Evolutionary conservation across 2,888 invertebrate genomes (phyloP), one percentile per base, ranked within the genome.

Genomic region (Lagria hirta): DNA sequence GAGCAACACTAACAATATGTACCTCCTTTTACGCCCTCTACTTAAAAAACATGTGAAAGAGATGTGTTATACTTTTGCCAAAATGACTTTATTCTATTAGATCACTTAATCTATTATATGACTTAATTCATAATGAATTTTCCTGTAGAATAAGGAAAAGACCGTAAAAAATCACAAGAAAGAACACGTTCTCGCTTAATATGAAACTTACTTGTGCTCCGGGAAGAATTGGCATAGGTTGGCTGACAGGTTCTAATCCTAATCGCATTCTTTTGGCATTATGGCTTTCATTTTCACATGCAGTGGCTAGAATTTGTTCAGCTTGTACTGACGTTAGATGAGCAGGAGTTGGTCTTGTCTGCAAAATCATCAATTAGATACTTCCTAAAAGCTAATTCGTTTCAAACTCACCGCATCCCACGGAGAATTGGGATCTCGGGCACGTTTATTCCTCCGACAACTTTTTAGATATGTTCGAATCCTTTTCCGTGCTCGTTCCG

Each of bases 191-290:
- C n/a, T n/a, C n/a, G n/a, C n/a, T n/a, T n/a, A n/a, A n/a, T n/a
- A 13, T 27, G 20, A 27, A 16, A 23, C 74, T 75, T 69, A 79
- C 78, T 64, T 76, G 75, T 30, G 81, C 77, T 50, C 83, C 83
- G 48, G 84, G 82, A 61, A 84, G 77, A 49, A 84, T 77, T 54
- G 87, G 90, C 82, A 90, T 84, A 34, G 91, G 89, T 74, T 92
- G 92, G 68, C 89, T 88, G 62, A 93, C 89, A 26, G 96, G 96
- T 70, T 96, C 96, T 60, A 96, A 78, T 32, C 96, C 96, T 67
- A 95, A 81, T 55, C 95, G 82, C 95, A 96, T 96, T 66, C 95
- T 82, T 75, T 96, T 96, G 48, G 95, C 96, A 74, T 96, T 96
- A 74, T 93, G 87, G 74, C 92, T 92, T 76, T 96, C 96, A 71